Percentiles rank a stretch among this genome's conserved stretches.
phyloP scores from a whole-genome alignment of 2,888 invertebrate species.

The Agrotis clavis region DNA sequence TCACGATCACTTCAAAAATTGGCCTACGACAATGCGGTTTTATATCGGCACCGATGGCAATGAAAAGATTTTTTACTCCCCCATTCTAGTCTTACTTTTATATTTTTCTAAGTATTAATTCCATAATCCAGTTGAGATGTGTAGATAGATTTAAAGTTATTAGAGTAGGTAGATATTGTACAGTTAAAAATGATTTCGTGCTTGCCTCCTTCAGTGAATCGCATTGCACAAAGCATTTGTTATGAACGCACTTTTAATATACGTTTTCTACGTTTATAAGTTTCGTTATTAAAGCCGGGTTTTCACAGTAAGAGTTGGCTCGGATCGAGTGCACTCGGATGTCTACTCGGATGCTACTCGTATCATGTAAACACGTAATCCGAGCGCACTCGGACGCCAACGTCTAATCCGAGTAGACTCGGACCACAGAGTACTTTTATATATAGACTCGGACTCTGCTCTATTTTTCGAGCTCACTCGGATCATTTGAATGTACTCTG shows the following conservation, averaged over 20 bases:
- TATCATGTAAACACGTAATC: too few relatives aligned
- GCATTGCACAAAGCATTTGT: slow-evolving; percentile 37
- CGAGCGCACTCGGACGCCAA: too few relatives aligned
- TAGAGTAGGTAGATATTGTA: slow-evolving; percentile 33
- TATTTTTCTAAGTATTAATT: not conserved
- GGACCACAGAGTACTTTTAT: too few relatives aligned
- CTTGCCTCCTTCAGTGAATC: slow-evolving; percentile 26
- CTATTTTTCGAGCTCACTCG: too few relatives aligned
- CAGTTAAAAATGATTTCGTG: slow-evolving; percentile 22
- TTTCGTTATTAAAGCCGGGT: not conserved
- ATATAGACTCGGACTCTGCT: too few relatives aligned
- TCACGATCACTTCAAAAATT: too few relatives aligned
- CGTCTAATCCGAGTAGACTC: too few relatives aligned
- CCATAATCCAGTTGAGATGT: slow-evolving; percentile 10
- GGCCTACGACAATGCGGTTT: not conserved
- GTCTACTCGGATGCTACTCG: too few relatives aligned
- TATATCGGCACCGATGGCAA: not conserved
- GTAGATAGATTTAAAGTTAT: slow-evolving; percentile 33
- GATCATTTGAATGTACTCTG: too few relatives aligned
- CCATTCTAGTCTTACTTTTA: slow-evolving; percentile 43
- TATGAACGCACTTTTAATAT: slow-evolving; percentile 37
- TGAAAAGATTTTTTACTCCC: not conserved
- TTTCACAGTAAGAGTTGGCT: too few relatives aligned
- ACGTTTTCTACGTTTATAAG: slow-evolving; percentile 43
- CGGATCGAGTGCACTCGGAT: too few relatives aligned